Base-by-base conservation (phyloP, 2,797 vertebrate genomes). In the Botia kubotai region DNA sequence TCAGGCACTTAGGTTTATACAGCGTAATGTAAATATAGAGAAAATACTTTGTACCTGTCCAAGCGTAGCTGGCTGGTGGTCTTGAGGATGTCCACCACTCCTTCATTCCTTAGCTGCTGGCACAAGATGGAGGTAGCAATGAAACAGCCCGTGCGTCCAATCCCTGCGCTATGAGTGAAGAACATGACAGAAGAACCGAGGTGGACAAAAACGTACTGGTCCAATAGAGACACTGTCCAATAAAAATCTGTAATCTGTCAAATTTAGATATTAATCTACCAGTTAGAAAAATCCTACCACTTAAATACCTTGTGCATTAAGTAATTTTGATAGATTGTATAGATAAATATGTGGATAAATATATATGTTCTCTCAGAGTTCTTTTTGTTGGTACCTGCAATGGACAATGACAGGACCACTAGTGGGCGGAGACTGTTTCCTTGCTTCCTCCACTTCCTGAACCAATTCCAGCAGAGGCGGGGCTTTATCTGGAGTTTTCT, bases 401-500 rank as follows among this genome's bases (percentile, higher is more conserved):
- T 99, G 98, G 83, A 99, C 97, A 63, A 98, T 92, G 86, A 96
- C 94, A n/a, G 98, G 97, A 16, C 96, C 96, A 26, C 94, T 95
- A 77, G 87, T 92, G 67, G 94, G 90, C 13, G 93, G 92, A 71
- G 95, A 93, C 82, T 91, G 91, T 86, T 96, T 94, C 84, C 94
- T 91, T 62, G 95, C 96, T 84, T 96, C 95, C 86, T 99, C 97
- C 75, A 99, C 97, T 90, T 99, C 96, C 90, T 93, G 94, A 48
- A 99, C 98, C 69, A 99, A 93, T 62, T 98, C 97, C 88, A 99
- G 91, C 86, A 99, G 95, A 36, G 98, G 95, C 0, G 97, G 97
- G 0, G 98, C 97, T 89, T 98, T 96, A 90, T 99, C 97, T 77
- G 98, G 98, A 50, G 97, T 99, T 94, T 99, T 99, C 91, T 99